Conservation (phyloP, 2,113 vertebrate genomes). For the Kobus ellipsiprymnus region DNA sequence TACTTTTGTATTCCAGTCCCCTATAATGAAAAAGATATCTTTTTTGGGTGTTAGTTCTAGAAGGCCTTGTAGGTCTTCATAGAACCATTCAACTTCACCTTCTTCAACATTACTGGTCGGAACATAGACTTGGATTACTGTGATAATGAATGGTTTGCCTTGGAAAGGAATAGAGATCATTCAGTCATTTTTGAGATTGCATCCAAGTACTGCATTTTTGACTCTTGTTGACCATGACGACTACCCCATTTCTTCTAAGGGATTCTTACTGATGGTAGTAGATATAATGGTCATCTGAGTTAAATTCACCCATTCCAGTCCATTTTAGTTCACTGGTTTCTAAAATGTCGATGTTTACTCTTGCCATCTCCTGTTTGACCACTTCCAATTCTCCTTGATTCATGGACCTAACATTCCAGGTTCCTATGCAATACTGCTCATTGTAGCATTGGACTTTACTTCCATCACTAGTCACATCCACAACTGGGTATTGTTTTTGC, state of each 20-base stretch:
- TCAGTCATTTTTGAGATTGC: not conserved
- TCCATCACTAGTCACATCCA: not conserved
- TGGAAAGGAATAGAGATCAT: not conserved
- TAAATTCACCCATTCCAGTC: not conserved
- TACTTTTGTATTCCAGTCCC: not conserved
- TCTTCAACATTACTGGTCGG: not conserved
- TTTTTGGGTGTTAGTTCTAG: not conserved
- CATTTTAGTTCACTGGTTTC: not conserved
- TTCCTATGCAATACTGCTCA: not conserved
- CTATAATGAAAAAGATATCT: not conserved
- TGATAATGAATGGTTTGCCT: not conserved
- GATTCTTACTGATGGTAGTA: not conserved
- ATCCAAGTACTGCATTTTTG: not conserved
- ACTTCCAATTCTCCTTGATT: not conserved
- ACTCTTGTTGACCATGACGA: not conserved
- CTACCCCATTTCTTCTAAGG: not conserved
- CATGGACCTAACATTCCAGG: not conserved
- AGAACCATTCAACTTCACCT: not conserved
- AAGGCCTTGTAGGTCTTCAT: not conserved
- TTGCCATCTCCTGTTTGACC: not conserved
- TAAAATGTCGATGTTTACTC: not conserved
- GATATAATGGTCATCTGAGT: not conserved
- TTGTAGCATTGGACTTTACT: not conserved
- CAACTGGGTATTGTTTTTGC: not conserved
- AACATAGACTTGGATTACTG: not conserved